phyloP scores from a whole-genome alignment of 2,113 vertebrate genomes.

The Condylura cristata region DNA sequence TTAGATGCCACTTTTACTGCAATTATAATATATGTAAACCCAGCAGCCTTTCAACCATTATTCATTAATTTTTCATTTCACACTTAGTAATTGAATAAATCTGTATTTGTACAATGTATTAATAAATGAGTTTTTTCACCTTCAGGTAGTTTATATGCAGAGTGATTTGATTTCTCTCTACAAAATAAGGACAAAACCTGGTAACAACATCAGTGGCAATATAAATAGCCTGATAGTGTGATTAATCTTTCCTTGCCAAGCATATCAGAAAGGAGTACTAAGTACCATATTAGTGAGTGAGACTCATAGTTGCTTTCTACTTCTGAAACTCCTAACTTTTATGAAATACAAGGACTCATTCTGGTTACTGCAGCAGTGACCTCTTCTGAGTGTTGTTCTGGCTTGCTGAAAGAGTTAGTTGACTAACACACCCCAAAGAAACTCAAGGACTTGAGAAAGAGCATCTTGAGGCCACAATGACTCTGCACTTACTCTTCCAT shows the following conservation, averaged over 20 bases:
- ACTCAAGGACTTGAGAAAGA: background rate
- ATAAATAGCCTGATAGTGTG: no score
- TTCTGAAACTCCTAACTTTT: background rate
- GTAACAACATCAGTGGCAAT: no score
- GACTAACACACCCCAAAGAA: background rate
- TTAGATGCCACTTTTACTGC: constrained; percentile 7
- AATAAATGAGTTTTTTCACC: background rate
- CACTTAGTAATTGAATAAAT: constrained; percentile 1
- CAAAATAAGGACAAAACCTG: no score
- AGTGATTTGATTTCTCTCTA: background rate
- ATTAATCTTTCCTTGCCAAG: no score
- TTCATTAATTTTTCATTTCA: constrained; percentile 18
- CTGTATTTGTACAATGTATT: background rate
- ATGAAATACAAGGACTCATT: background rate
- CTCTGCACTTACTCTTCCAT: background rate
- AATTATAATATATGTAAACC: background rate
- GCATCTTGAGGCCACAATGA: background rate
- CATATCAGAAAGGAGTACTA: no score
- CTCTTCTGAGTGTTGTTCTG: background rate
- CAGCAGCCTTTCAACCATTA: background rate
- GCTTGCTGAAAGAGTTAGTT: background rate
- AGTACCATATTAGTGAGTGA: background rate
- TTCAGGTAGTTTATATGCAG: background rate
- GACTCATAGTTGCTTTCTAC: background rate
- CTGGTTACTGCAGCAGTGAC: background rate